Base-by-base conservation (phyloP, 2,888 invertebrate genomes). In the Metacarcinus magister region DNA sequence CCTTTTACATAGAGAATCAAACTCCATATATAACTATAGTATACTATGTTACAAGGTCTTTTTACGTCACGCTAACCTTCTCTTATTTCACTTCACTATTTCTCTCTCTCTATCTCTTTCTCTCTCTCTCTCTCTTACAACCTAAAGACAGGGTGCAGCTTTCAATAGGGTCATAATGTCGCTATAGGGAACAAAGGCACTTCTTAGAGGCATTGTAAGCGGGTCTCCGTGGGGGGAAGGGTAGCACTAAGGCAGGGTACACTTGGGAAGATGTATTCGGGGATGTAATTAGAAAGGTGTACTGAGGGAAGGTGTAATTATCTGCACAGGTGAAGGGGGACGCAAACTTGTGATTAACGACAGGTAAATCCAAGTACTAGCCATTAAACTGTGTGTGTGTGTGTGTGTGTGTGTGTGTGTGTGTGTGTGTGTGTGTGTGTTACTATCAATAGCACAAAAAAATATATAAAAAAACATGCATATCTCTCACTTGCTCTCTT, bases 371-470 rank as follows among this genome's bases (percentile, higher is more conserved):
- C 32, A 82, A 13, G 28, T 82, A 82, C 82, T 82, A 28, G 32
- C 5, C 82, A 32, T 82, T 0, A 82, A 28, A 82, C 0, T 28
- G 32, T 32, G 32, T 82, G 82, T 32, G 82, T 82, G 82, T 32
- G 82, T 82, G 82, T 32, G 82, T 82, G 82, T 32, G 82, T 82
- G 82, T 32, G 82, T 82, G 82, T 32, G 82, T 82, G 82, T 32
- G 82, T 82, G 82, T 32, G 82, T 82, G 82, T 32, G 82, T 82
- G 82, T 32, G 82, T 82, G 82, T 32, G 82, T 82, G 82, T 32
- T 82, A 4, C 32, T 28, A 32, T 82, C 32, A 82, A 54, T 54
- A 54, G 16, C 8, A 16, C 1, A 54, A 54, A 54, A 54, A 54
- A 54, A 54, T 48, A 7, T 54, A 54, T 54, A 54, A 54, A 13